Conservation (phyloP, 2,888 invertebrate species). For the Sericinus montela region DNA sequence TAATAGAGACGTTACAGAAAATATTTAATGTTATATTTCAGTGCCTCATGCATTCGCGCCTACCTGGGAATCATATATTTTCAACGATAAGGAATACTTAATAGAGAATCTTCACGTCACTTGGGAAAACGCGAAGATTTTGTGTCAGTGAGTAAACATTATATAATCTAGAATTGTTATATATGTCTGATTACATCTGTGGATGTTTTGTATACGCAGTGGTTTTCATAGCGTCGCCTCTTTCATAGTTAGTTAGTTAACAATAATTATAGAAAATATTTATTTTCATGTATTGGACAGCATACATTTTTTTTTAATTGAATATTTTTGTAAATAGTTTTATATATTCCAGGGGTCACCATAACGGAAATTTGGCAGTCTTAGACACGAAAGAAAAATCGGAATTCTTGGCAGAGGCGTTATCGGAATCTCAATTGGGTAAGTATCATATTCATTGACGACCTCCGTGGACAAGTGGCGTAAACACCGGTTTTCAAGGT, state of each 20-base stretch:
- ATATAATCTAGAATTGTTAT: too few relatives aligned
- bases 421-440: conserved; percentile 74
- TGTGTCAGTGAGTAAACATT: conserved; percentile 44
- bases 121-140: conserved; percentile 70
- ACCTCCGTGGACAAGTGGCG: too few relatives aligned
- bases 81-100: conserved; percentile 61
- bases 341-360: conserved; percentile 45
- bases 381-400: conserved; percentile 67
- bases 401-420: conserved; percentile 63
- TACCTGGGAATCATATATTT: conserved; percentile 58
- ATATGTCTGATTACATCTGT: too few relatives aligned
- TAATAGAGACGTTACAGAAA: too few relatives aligned
- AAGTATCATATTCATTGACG: conserved; percentile 26
- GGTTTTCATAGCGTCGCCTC: too few relatives aligned
- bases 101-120: conserved; percentile 64
- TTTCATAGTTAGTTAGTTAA: too few relatives aligned
- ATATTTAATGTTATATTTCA: conserved; percentile 35
- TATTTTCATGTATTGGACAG: too few relatives aligned
- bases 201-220: too few relatives aligned
- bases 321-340: too few relatives aligned
- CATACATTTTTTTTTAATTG: too few relatives aligned
- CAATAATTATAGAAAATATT: too few relatives aligned
- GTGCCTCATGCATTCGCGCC: conserved; percentile 48
- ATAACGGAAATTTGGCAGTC: conserved; percentile 60
- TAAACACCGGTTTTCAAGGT: too few relatives aligned